Evolutionary conservation across 30 jellyfish, hydroid and myxozoan genomes (phyloP), one percentile per base, ranked within the genome.

Genomic region (Aurelia aurita): DNA sequence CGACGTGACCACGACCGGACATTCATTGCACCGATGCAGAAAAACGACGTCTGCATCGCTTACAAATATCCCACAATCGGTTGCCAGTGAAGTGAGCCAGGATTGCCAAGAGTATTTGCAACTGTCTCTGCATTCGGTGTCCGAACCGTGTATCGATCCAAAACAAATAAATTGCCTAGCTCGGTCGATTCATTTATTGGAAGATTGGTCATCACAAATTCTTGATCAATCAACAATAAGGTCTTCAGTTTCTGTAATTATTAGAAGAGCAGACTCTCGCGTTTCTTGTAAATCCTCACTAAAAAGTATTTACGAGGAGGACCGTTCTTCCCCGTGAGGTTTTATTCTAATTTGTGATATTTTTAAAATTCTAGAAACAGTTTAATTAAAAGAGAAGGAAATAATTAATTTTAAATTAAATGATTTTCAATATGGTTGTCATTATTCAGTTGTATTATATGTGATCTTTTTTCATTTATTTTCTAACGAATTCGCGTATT

Each of bases 271-370:
- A 39, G 73, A 74, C 1, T 26, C 84, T 3, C 45, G 29, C 31
- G n/a, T 55, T 25, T 67, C 91, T 5, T 67, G 58, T 77, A 69
- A 59, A 28, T 53, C 91, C 21, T 81, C 91, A 5, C 32, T 81
- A n/a, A 59, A 68, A 32, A 81, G 91, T 23, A 81, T 81, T 27
- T 11, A 54, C 27, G 91, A 81, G 31, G 47, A 76, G 43, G 26
- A 58, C 15, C 46, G 63, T 58, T 23, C 15, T 23, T 51, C 18
- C 46, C 27, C 46, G 39, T 14, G 26, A 55, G 8, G 10, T 32
- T 22, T 14, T 32, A 61, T 19, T 3, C 34, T 32, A 19, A 32
- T 61, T 32, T 61, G 6, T 61, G 13, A 32, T 61, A 23, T 22
- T 61, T 39, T 39, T 39, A 39, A n/a, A 61, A 22, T 61, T 61